Base-by-base conservation (phyloP, 2,113 vertebrate genomes). In the Jacana jacana region DNA sequence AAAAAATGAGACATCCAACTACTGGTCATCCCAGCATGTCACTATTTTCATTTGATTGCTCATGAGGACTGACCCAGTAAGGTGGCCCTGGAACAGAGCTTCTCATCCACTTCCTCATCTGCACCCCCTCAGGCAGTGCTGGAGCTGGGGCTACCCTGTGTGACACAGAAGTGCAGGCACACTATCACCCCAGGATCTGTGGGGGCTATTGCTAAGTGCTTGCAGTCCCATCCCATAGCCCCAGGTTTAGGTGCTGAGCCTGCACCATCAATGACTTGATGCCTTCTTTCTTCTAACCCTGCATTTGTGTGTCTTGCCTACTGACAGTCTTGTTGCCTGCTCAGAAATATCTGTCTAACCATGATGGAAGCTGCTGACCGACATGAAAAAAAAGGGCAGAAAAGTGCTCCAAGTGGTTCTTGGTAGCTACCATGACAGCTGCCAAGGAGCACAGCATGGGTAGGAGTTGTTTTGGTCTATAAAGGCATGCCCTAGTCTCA, bases 221-320 rank as follows among this genome's bases (percentile, higher is more conserved):
- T 1, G 0, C 25, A 52, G 69, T 65, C 7, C 24, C 28, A n/a
- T 0, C 0, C 11, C 33, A 17, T 33, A 69, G 33, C 15, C 10
- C 33, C 0, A 0, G 12, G 16, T 44, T 35, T 68, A 42, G 30
- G 30, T 48, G 61, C 25, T 65, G 58, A 66, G 37, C 60, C 19
- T 83, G 19, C 17, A 66, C 13, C 1, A 0, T 27, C 40, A 42
- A 23, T 28, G 4, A 25, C 12, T 28, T 7, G 4, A 37, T 25
- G 3, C 54, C n/a, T 78, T 71, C 42, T 54, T 64, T 55, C 48
- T 88, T 80, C 68, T n/a, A 42, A 25, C 42, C 27, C 24, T 13
- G 4, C 49, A 12, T 77, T 81, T 83, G 14, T 44, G 14, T 49
- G 10, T 44, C 31, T 85, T 86, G 22, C 6, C 12, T 70, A 20